Conservation (phyloP, 2,888 invertebrate species). For the Serrognathus titanus region DNA sequence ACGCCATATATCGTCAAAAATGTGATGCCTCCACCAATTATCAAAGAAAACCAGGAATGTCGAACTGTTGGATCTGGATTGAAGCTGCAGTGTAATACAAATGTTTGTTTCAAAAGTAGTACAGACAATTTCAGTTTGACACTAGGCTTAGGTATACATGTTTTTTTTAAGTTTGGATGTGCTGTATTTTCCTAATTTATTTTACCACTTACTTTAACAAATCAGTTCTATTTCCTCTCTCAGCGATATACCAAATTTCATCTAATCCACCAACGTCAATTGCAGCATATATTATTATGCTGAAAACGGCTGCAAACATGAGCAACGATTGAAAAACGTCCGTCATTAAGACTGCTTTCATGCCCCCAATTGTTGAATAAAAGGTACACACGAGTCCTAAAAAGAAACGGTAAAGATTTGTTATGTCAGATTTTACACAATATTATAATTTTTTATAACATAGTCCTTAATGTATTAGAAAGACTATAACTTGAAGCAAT, state of each 20-base stretch:
- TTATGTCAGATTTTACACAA: neutral
- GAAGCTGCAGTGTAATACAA: constrained; percentile 52
- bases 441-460: too few relatives aligned
- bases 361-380: constrained; percentile 84
- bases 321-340: constrained; percentile 81
- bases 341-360: constrained; percentile 86
- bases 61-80: constrained; percentile 76
- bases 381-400: constrained; percentile 73
- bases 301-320: constrained; percentile 81
- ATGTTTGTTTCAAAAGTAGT: neutral
- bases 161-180: neutral
- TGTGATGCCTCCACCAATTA: constrained; percentile 75
- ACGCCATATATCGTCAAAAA: constrained; percentile 62
- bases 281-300: constrained; percentile 71
- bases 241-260: constrained; percentile 69
- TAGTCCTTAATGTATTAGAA: neutral
- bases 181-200: neutral
- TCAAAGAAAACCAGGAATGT: constrained; percentile 78
- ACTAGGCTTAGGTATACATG: too few relatives aligned
- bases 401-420: constrained; percentile 4
- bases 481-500: constrained; percentile 47
- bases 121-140: too few relatives aligned
- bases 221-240: constrained; percentile 66
- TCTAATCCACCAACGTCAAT: constrained; percentile 67
- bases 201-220: constrained; percentile 57